Conservation (phyloP, 2,797 vertebrate species). For the Melanotaenia parkinsoni region DNA sequence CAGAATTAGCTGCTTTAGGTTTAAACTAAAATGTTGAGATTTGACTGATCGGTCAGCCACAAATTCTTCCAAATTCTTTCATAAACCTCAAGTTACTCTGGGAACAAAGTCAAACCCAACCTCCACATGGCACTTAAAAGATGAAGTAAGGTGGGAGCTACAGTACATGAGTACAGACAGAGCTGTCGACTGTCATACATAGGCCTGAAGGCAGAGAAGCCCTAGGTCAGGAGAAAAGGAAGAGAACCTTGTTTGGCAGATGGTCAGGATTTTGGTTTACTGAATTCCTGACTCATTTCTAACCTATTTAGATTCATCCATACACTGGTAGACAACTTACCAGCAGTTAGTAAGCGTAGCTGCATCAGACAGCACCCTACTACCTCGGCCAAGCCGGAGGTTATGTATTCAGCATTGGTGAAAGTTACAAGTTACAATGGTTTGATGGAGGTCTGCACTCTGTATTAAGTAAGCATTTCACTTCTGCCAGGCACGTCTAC, state of each 20-base stretch:
- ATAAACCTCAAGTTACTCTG: conserved; percentile 14
- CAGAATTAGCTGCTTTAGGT: conserved; percentile 35
- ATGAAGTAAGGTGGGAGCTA: conserved; percentile 11
- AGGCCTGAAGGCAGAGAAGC: conserved; percentile 26
- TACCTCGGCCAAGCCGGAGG: neutral
- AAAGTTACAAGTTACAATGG: too few species aligned
- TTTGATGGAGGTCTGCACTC: too few species aligned
- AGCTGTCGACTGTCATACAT: conserved; percentile 31
- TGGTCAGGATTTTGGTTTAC: neutral
- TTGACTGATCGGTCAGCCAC: conserved; percentile 28
- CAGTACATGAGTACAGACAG: conserved; percentile 28
- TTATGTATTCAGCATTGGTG: too few species aligned
- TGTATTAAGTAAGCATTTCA: neutral
- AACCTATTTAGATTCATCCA: conserved; percentile 32
- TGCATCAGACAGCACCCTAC: neutral
- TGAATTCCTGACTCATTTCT: conserved; percentile 23
- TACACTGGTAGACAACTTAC: conserved; percentile 16
- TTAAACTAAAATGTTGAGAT: conserved; percentile 13
- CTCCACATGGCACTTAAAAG: conserved; percentile 24
- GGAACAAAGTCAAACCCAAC: conserved; percentile 8
- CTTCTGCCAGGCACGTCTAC: neutral
- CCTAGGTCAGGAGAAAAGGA: conserved; percentile 14
- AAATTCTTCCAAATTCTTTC: conserved; percentile 23
- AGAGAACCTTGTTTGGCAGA: conserved; percentile 1
- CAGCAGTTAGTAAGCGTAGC: neutral